Base-by-base conservation (phyloP, 2,888 invertebrate species). In the Lasioglossum lativentre region DNA sequence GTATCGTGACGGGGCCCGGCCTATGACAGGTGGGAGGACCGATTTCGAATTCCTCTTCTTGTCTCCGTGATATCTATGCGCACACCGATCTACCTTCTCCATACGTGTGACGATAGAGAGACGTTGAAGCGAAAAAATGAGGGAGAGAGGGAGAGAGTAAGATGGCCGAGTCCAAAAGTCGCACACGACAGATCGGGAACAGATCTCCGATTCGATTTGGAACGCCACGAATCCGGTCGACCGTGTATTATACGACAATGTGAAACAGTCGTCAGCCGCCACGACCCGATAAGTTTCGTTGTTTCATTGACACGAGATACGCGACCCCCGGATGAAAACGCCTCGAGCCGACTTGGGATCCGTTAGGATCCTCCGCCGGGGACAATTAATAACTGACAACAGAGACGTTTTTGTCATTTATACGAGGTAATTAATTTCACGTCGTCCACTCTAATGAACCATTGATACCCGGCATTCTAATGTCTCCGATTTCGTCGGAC, bases 11-110 rank as follows among this genome's bases (percentile, higher is more conserved):
- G 83, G 88, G 76, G 66, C 70, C 75, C 19, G 76, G 75, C 82
- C 86, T 75, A 80, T 91, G 90, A 88, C 91, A 91, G 91, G 89
- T 90, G 90, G 86, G 89, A 89, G 87, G 86, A 84, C 82, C 83
- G 85, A 90, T 82, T 91, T 90, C 80, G 82, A 90, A 90, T 89
- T 90, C 87, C 86, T 90, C 86, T 73, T 59, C 79, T 85, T 85
- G 87, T 78, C 88, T 72, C 75, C 23, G 40, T 79, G 84, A 80
- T 80, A 80, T 83, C 83, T 82, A 84, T 59, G 75, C 82, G 73
- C 76, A 73, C 88, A 75, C 71, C 4, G n/a, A 19, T 12, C 4
- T 2, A 2, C n/a, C 59, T 19, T 30, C 16, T 63, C 16, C 42
- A 34, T 73, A 63, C n/a, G 8, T 71, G 63, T 66, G 4, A 63